phyloP scores from a whole-genome alignment of 2,888 invertebrate genomes.

The Helobdella robusta region DNA sequence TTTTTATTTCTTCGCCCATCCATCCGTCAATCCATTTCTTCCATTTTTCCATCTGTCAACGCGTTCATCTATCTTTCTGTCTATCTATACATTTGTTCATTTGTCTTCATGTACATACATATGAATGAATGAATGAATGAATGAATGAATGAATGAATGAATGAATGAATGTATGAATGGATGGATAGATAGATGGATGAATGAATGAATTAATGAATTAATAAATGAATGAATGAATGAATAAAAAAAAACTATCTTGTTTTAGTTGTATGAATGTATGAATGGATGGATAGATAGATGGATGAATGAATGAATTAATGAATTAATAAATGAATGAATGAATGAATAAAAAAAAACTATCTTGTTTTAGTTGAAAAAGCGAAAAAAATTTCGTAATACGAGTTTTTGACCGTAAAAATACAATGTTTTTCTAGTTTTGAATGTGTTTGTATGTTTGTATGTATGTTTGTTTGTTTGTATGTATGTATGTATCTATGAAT shows the following conservation, averaged over 20 bases:
- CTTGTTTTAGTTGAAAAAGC: not conserved
- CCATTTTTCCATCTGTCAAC: too few species aligned
- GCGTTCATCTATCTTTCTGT: too few species aligned
- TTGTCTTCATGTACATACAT: too few species aligned
- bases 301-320: slow-evolving; percentile 1
- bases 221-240: too few species aligned
- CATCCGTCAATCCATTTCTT: too few species aligned
- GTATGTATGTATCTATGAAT: not conserved
- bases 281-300: not conserved
- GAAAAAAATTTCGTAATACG: not conserved
- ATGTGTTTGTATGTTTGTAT: not conserved
- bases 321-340: not conserved
- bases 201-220: too few species aligned
- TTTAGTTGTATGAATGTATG: not conserved
- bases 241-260: too few species aligned
- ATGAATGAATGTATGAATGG: too few species aligned
- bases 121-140: too few species aligned
- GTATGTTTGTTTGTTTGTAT: not conserved
- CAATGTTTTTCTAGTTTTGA: not conserved
- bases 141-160: too few species aligned
- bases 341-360: not conserved
- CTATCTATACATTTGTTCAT: too few species aligned
- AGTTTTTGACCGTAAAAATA: not conserved
- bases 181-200: too few species aligned
- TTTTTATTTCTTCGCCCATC: not conserved